Conservation (phyloP, 2,888 invertebrate species). For the Napeogenes sylphis region DNA sequence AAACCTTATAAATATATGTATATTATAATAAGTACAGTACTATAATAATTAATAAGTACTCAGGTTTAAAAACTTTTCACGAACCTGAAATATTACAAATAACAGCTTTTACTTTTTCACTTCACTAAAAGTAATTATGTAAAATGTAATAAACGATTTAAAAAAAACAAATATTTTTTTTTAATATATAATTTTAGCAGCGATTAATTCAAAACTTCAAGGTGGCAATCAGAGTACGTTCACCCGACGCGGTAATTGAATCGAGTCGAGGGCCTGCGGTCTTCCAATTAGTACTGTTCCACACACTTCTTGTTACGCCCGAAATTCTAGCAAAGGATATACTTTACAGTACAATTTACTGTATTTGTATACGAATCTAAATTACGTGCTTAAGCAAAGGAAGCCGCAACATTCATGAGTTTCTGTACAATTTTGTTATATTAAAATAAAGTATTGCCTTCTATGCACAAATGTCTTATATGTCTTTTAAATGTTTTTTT, state of each 20-base stretch:
- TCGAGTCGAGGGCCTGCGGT: conserved; percentile 7
- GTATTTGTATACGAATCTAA: conserved; percentile 2
- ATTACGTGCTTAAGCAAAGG: conserved; percentile 1
- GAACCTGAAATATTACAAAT: too few relatives aligned
- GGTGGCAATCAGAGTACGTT: conserved; percentile 5
- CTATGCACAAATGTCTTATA: too few relatives aligned
- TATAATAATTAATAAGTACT: too few relatives aligned
- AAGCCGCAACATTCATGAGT: background rate
- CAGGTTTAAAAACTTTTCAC: too few relatives aligned
- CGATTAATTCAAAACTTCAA: conserved; percentile 3
- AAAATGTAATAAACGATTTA: too few relatives aligned
- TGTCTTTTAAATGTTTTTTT: too few relatives aligned
- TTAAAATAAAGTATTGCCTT: too few relatives aligned
- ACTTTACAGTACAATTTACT: conserved; percentile 6
- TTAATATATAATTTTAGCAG: background rate
- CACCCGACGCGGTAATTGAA: conserved; percentile 12
- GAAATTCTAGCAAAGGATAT: conserved; percentile 6
- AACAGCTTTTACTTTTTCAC: too few relatives aligned
- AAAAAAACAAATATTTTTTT: too few relatives aligned
- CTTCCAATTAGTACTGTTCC: conserved; percentile 15
- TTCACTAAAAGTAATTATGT: too few relatives aligned
- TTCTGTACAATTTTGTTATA: background rate
- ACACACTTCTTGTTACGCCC: conserved; percentile 8
- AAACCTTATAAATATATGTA: too few relatives aligned
- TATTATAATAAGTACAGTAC: too few relatives aligned